phyloP scores from a whole-genome alignment of 2,888 invertebrate genomes.

The Pedicia rivosa region DNA sequence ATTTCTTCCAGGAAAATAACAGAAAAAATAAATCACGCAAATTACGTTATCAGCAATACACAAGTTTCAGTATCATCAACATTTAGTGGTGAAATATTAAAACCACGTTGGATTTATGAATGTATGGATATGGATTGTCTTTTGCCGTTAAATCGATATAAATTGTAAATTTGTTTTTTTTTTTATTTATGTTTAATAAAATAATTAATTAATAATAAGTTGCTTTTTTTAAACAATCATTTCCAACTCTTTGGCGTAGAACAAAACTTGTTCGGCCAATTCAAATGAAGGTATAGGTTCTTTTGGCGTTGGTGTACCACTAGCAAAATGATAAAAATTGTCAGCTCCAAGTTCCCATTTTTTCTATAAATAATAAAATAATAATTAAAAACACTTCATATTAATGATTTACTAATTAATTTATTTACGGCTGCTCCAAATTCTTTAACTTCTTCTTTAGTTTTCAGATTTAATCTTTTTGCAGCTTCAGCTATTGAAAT shows the following conservation, averaged over 20 bases:
- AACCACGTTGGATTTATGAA: constrained; percentile 17
- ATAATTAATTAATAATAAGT: neutral
- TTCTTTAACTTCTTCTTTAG: constrained; percentile 57
- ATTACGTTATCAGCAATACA: constrained; percentile 13
- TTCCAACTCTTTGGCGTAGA: constrained; percentile 94
- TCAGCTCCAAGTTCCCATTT: constrained; percentile 68
- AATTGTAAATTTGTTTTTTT: constrained; percentile 1
- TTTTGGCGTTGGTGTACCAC: constrained; percentile 55
- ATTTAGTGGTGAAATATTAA: constrained; percentile 14
- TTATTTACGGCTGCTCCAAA: constrained; percentile 58
- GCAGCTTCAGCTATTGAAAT: constrained; percentile 78
- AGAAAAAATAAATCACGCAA: constrained; percentile 7
- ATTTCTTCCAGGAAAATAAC: constrained; percentile 6
- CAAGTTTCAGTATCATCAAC: constrained; percentile 13
- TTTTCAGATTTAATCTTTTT: constrained; percentile 70
- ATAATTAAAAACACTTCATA: constrained; percentile 8
- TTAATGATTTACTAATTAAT: constrained; percentile 9
- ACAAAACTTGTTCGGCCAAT: constrained; percentile 84
- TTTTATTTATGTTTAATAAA: neutral
- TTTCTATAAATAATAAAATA: constrained; percentile 37
- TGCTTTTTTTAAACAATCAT: constrained; percentile 77
- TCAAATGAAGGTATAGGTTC: constrained; percentile 78
- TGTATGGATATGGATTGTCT: constrained; percentile 16
- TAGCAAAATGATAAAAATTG: constrained; percentile 66
- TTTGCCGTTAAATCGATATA: constrained; percentile 16